A percentile compares a stretch with the other conserved stretches of the same genome.
These are phyloP conservation scores for Agonopterix alstromeriana DNA, from an alignment of 2,888 invertebrate species.

Conservation along the genomic window DNA sequence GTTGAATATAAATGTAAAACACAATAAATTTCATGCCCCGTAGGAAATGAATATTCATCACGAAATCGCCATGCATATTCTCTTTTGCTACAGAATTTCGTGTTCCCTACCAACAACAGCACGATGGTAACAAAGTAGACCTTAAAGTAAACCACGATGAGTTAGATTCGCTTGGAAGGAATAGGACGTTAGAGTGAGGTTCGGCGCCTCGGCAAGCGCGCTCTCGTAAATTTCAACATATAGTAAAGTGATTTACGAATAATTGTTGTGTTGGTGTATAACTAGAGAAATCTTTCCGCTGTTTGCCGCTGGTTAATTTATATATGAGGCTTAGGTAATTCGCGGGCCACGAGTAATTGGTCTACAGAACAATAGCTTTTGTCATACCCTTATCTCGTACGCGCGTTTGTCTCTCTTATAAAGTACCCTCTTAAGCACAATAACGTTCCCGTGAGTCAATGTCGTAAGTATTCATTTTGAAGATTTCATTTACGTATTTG, in stretches of 20 bases:
- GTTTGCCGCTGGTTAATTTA: conserved; percentile 75
- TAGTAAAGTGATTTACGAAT: conserved; percentile 78
- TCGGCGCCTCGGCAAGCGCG: conserved; percentile 47
- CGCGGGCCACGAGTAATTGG: conserved; percentile 74
- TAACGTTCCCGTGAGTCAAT: conserved; percentile 53
- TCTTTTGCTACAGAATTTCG: conserved; percentile 67
- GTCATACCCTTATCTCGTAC: conserved; percentile 71
- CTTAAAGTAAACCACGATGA: conserved; percentile 40
- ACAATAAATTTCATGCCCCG: conserved; percentile 78
- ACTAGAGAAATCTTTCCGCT: conserved; percentile 77
- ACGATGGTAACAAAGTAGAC: conserved; percentile 43
- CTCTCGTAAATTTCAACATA: conserved; percentile 77
- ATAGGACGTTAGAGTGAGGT: conserved; percentile 40
- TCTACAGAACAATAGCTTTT: conserved; percentile 75
- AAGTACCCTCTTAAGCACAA: conserved; percentile 52
- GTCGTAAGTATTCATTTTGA: conserved; percentile 28
- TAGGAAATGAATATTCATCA: conserved; percentile 78
- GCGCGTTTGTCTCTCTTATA: conserved; percentile 60
- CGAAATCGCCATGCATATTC: conserved; percentile 77
- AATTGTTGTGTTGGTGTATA: conserved; percentile 76
- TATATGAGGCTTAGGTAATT: conserved; percentile 77
- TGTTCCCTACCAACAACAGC: conserved; percentile 43
- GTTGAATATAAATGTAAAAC: conserved; percentile 77
- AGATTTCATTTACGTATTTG: neutral
- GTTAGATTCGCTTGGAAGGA: conserved; percentile 45